Percentiles rank a stretch among this genome's conserved stretches.
phyloP scores from a whole-genome alignment of 2,113 vertebrate species.

The Salvelinus fontinalis region DNA sequence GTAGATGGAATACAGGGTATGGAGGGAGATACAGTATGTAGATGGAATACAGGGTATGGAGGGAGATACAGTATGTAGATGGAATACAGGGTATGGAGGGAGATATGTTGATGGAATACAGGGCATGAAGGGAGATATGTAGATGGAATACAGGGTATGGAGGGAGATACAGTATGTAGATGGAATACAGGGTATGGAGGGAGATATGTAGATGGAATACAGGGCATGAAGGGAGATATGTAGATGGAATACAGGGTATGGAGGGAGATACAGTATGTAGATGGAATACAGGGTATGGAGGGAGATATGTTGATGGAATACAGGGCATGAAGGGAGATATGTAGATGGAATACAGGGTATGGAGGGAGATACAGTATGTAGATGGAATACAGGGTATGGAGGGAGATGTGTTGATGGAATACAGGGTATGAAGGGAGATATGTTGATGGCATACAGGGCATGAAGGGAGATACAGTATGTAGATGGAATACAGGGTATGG shows the following conservation, averaged over 20 bases:
- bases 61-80: constrained; percentile 50
- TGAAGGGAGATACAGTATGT: constrained; percentile 51
- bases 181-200: too few species aligned
- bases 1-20: too few species aligned
- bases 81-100: constrained; percentile 30
- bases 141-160: constrained; percentile 44
- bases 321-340: constrained; percentile 40
- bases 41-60: constrained; percentile 45
- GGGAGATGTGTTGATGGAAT: constrained; percentile 51
- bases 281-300: constrained; percentile 43
- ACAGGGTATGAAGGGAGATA: constrained; percentile 46
- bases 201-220: constrained; percentile 54
- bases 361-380: too few species aligned
- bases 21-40: constrained; percentile 42
- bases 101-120: constrained; percentile 55
- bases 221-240: constrained; percentile 55
- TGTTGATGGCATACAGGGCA: constrained; percentile 48
- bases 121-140: constrained; percentile 55
- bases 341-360: too few species aligned
- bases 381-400: too few species aligned
- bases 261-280: constrained; percentile 51
- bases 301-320: constrained; percentile 54
- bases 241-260: constrained; percentile 35
- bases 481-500: constrained; percentile 44
- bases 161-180: constrained; percentile 16